Evolutionary conservation across 2,797 vertebrate species (phyloP).

Genomic region (Huso huso): DNA sequence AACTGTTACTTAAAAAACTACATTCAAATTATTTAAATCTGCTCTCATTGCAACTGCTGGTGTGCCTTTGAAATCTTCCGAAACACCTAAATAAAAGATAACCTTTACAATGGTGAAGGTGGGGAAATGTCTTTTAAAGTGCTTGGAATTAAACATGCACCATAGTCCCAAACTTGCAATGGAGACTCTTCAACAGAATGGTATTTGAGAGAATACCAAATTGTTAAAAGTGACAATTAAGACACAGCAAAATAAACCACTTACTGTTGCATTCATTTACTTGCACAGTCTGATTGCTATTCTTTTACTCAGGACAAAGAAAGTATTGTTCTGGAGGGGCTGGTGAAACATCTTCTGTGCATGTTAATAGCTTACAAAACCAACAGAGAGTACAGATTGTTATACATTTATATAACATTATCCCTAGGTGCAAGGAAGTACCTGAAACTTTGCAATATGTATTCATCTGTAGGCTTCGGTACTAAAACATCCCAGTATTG

Average conservation of each 20-base stretch:
- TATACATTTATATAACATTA: conserved; percentile 40
- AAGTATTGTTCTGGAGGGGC: conserved; percentile 2
- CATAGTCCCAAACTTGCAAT: no score
- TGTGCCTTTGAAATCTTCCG: no score
- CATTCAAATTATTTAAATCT: no score
- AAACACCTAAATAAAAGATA: no score
- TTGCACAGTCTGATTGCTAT: conserved; percentile 39
- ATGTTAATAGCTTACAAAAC: conserved; percentile 4
- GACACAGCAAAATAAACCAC: conserved; percentile 64
- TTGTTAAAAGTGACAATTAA: conserved; percentile 67
- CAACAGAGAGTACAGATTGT: conserved; percentile 5
- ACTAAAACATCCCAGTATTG: conserved; percentile 23
- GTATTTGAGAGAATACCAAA: conserved; percentile 49
- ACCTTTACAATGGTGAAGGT: no score
- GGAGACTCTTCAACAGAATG: no score
- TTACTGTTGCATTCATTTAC: conserved; percentile 62
- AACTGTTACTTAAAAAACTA: no score
- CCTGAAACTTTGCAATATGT: conserved; percentile 35
- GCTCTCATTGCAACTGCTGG: no score
- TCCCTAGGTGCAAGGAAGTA: conserved; percentile 12
- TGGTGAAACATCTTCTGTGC: conserved; percentile 1
- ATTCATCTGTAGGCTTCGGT: conserved; percentile 40
- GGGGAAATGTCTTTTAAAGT: no score
- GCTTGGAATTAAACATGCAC: no score
- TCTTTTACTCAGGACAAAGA: conserved; percentile 27